A percentile compares a stretch with the other conserved stretches of the same genome.
Evolutionary conservation across 2,113 vertebrate species (phyloP).

Genomic region (Scopus umbretta): DNA sequence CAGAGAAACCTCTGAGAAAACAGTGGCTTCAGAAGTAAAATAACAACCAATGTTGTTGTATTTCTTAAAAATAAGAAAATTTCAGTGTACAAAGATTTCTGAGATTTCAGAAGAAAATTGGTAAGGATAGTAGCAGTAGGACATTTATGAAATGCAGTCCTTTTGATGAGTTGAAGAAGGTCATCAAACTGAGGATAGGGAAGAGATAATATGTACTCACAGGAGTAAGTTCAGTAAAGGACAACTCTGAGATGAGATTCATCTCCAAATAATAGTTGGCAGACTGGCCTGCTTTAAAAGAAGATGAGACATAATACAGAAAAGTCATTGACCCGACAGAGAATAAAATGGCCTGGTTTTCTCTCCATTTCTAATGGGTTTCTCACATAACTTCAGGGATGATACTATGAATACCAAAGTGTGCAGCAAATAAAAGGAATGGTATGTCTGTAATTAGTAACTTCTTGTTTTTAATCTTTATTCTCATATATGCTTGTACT

Average conservation of each 20-base stretch:
- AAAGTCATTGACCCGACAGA: neutral
- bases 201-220: neutral
- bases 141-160: neutral
- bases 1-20: neutral
- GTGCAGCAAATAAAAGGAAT: neutral
- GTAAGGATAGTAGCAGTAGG: neutral
- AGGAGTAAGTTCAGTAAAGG: neutral
- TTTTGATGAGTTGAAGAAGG: neutral
- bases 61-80: neutral
- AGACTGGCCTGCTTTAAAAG: neutral
- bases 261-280: neutral
- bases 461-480: neutral
- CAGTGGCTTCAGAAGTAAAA: neutral
- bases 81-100: neutral
- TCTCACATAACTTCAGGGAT: neutral
- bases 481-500: neutral
- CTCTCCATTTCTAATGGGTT: neutral
- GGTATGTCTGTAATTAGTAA: neutral
- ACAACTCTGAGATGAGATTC: neutral
- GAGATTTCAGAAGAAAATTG: neutral
- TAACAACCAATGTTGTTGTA: no score
- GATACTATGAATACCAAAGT: neutral
- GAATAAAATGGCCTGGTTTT: neutral
- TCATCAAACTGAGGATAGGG: neutral
- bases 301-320: neutral